Evolutionary conservation across 1,140 invertebrate species (phyloP).

Genomic region (Drosophila aff.): DNA sequence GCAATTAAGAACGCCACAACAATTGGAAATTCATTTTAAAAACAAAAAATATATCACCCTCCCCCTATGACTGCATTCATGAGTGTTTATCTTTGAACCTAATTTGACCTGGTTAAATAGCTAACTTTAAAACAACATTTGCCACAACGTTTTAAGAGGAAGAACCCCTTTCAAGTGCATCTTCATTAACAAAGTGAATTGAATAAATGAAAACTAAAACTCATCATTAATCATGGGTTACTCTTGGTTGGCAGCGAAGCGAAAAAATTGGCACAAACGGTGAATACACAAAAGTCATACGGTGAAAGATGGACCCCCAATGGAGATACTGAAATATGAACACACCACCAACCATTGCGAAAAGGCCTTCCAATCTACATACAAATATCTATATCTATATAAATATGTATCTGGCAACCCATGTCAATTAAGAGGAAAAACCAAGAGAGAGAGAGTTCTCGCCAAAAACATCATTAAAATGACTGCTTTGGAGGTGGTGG

Average conservation of each 20-base stretch:
- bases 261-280: slow-evolving; percentile 30
- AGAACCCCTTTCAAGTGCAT: no score
- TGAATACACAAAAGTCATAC: slow-evolving; percentile 12
- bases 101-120: neutral
- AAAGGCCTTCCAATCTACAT: neutral
- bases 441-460: slow-evolving; percentile 46
- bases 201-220: slow-evolving; percentile 9
- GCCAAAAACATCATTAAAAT: slow-evolving; percentile 66
- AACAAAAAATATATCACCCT: neutral
- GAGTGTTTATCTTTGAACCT: neutral
- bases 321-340: slow-evolving; percentile 8
- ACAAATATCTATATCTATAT: neutral
- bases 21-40: slow-evolving; percentile 9
- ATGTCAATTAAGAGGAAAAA: slow-evolving; percentile 53
- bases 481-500: slow-evolving; percentile 25
- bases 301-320: neutral
- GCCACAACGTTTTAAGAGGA: no score
- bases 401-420: slow-evolving; percentile 25
- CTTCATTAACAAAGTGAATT: neutral
- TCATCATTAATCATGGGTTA: slow-evolving; percentile 47
- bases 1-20: slow-evolving; percentile 31
- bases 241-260: slow-evolving; percentile 22
- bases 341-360: neutral
- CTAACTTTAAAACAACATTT: neutral
- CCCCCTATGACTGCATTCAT: neutral